A percentile compares a stretch with the other conserved stretches of the same genome.
phyloP scores from a whole-genome alignment of 2,888 invertebrate genomes.

The Mycalesis mineus region DNA sequence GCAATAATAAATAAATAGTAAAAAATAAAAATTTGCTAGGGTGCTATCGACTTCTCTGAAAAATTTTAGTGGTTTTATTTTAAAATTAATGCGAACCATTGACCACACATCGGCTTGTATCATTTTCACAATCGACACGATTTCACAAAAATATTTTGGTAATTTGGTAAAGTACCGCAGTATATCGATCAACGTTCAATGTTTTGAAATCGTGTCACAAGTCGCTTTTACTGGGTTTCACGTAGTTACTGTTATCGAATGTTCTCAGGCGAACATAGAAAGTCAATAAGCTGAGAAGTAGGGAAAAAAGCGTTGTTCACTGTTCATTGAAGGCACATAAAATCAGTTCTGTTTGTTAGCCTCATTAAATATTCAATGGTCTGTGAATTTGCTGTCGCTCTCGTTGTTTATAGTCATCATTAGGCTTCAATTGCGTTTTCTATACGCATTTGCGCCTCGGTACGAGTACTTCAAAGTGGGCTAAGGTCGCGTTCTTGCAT shows the following conservation, averaged over 20 bases:
- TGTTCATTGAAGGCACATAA: constrained; percentile 9
- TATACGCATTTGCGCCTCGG: constrained; percentile 32
- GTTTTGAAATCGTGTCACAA: constrained; percentile 44
- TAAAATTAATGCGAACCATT: no score
- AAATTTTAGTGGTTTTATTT: no score
- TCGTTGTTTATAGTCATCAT: constrained; percentile 8
- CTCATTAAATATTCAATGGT: constrained; percentile 17
- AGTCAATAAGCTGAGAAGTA: background rate
- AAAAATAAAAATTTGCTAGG: no score
- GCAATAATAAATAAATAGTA: no score
- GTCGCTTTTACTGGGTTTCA: constrained; percentile 37
- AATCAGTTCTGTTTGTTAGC: background rate
- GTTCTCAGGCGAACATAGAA: constrained; percentile 17
- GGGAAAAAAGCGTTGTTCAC: constrained; percentile 8
- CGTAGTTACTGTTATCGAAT: constrained; percentile 25
- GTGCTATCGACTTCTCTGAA: no score
- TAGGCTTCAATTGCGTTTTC: constrained; percentile 6
- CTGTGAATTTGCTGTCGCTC: background rate
- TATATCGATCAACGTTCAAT: constrained; percentile 27
- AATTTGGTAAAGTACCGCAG: constrained; percentile 18
- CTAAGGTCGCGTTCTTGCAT: constrained; percentile 66
- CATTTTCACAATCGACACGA: background rate
- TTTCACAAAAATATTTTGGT: background rate
- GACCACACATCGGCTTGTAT: no score
- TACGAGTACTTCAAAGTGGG: constrained; percentile 48